phyloP scores from a whole-genome alignment of 1,140 invertebrate species.

The Myzus persicae region DNA sequence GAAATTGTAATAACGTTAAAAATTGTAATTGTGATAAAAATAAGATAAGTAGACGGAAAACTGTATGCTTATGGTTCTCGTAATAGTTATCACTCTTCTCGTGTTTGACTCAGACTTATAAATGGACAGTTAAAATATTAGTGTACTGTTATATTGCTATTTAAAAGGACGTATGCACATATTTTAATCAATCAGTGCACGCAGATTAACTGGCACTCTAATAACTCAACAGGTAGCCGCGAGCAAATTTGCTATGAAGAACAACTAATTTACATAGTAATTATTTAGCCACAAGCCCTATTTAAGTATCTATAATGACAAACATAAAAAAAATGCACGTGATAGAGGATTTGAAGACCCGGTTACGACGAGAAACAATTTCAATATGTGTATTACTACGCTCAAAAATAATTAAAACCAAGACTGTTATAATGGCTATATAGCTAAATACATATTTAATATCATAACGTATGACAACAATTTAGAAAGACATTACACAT shows the following conservation, averaged over 20 bases:
- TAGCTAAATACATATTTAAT: too few relatives aligned
- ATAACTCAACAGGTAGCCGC: not conserved
- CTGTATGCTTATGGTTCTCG: not conserved
- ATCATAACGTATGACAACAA: not conserved
- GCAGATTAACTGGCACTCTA: not conserved
- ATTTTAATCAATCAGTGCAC: constrained; percentile 10
- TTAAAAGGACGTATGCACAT: not conserved
- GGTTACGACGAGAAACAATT: not conserved
- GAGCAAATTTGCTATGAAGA: not conserved
- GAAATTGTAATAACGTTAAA: not conserved
- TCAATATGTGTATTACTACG: not conserved
- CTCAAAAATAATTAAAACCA: not conserved
- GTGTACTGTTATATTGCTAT: not conserved
- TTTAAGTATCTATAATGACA: constrained; percentile 9
- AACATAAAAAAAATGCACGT: not conserved
- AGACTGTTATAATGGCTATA: not conserved
- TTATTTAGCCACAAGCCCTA: not conserved
- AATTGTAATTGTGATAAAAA: not conserved
- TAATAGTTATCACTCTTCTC: not conserved
- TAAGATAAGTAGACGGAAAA: not conserved
- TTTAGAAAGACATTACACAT: not conserved
- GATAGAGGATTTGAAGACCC: not conserved
- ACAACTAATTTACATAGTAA: not conserved
- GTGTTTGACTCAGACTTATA: not conserved
- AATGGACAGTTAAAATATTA: not conserved